These are phyloP conservation scores for Pungitius pungitius DNA, from an alignment of 2,113 vertebrate genomes.

Conservation along the genomic window DNA sequence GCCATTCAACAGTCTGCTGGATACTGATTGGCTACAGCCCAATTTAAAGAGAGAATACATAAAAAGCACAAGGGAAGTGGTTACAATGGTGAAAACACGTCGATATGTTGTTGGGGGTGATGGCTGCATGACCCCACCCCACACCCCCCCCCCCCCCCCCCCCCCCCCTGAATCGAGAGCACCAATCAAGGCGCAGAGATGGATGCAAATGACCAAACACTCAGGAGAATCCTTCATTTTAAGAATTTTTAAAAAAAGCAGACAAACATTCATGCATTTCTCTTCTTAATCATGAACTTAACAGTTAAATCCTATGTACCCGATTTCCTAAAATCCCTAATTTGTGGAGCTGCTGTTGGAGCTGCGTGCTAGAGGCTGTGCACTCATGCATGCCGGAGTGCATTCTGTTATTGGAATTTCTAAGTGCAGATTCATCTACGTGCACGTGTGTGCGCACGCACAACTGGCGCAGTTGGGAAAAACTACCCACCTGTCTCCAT, in stretches of 20 bases:
- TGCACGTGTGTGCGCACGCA: no score
- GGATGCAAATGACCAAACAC: background rate
- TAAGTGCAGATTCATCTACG: background rate
- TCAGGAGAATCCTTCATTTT: background rate
- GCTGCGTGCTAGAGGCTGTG: no score
- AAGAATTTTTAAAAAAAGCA: background rate
- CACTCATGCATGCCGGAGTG: no score
- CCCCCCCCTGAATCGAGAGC: no score
- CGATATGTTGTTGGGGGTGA: background rate
- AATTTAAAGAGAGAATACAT: slow-evolving; percentile 7
- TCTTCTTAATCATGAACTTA: no score
- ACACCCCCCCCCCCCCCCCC: no score
- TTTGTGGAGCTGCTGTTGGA: no score
- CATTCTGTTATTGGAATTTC: background rate
- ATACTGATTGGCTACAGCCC: background rate
- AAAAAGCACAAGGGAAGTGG: background rate
- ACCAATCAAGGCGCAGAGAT: slow-evolving; percentile 44
- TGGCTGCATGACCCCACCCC: slow-evolving; percentile 19
- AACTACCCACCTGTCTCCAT: background rate
- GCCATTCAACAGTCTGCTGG: background rate
- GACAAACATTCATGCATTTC: no score
- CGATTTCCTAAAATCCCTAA: no score
- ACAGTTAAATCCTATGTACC: no score
- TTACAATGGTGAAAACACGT: background rate
- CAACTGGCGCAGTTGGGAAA: background rate